These are phyloP conservation scores for Anguilla anguilla DNA, from an alignment of 2,797 vertebrate species.

Conservation along the genomic window DNA sequence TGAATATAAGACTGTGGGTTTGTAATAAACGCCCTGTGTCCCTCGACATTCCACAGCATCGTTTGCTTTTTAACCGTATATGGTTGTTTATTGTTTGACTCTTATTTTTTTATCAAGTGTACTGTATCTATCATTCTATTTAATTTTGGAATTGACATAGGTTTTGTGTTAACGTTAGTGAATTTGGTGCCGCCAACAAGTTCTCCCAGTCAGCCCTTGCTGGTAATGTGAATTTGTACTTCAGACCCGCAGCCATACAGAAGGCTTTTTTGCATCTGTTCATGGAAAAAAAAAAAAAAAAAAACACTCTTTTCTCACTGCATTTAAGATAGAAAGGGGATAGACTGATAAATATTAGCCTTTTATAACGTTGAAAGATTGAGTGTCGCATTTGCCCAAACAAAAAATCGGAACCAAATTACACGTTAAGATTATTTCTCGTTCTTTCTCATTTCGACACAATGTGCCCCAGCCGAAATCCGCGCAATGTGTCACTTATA, in stretches of 20 bases:
- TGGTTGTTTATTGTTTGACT: background rate
- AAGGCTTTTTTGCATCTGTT: slow-evolving; percentile 1
- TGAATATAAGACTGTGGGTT: background rate
- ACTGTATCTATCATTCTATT: background rate
- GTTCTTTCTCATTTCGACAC: slow-evolving; percentile 62
- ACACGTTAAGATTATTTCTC: slow-evolving; percentile 65
- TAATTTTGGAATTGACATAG: background rate
- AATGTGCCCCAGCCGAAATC: slow-evolving; percentile 58
- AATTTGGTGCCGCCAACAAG: background rate
- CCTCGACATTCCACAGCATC: background rate
- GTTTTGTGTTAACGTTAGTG: background rate
- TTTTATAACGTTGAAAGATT: slow-evolving; percentile 62
- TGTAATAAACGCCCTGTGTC: background rate
- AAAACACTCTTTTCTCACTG: slow-evolving; percentile 40
- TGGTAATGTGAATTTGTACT: background rate
- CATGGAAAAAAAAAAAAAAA: slow-evolving; percentile 35
- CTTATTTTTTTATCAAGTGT: background rate
- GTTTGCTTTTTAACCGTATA: background rate
- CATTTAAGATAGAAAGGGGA: slow-evolving; percentile 52
- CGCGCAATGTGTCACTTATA: slow-evolving; percentile 68
- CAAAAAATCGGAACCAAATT: slow-evolving; percentile 68
- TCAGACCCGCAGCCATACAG: background rate
- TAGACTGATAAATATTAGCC: slow-evolving; percentile 56
- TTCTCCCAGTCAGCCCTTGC: background rate
- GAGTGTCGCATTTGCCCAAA: slow-evolving; percentile 61